Base-by-base conservation (phyloP, 1,140 invertebrate genomes). In the Aphaenogaster floridana region DNA sequence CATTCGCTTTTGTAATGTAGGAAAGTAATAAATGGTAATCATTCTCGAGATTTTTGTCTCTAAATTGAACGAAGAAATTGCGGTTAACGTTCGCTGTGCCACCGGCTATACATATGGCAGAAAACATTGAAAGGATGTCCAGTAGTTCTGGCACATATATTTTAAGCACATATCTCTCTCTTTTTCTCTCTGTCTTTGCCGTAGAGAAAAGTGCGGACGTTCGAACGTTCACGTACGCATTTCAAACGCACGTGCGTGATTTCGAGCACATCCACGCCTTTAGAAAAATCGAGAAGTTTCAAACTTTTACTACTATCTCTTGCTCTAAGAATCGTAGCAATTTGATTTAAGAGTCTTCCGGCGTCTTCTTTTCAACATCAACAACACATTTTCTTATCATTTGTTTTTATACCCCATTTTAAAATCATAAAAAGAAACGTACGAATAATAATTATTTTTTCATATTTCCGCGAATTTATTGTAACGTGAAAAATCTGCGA, bases 141-240 rank as follows among this genome's bases (percentile, higher is more conserved):
- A 59, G 13, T 36, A 39, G 28, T 39, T 68, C n/a, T 21, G 42
- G 8, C 54, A 61, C 2, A 64, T 80, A 69, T 54, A 69, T 54
- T 54, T 79, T 79, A 66, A 34, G 28, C 17, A 34, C 8, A 13
- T 13, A 7, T 42, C 39, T 78, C 7, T 42, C 9, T n/a, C 7
- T 69, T 1, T 28, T 28, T 69, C 21, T 15, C 21, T 28, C 66
- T 50, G 6, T n/a, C 15, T 52, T 36, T 7, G 5, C 28, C 36
- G 9, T 7, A 3, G 48, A 48, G n/a, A 39, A 54, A 45, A 81
- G 8, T 39, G 77, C 45, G 59, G 52, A 64, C 39, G 63, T 52
- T 52, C 34, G 34, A 28, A 45, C 2, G 7, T 52, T 42, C 64
- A 81, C 64, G 63, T 80, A 68, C 48, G 48, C 63, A 69, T 13